phyloP scores from a whole-genome alignment of 2,888 invertebrate genomes.

The Terebella lapidaria region DNA sequence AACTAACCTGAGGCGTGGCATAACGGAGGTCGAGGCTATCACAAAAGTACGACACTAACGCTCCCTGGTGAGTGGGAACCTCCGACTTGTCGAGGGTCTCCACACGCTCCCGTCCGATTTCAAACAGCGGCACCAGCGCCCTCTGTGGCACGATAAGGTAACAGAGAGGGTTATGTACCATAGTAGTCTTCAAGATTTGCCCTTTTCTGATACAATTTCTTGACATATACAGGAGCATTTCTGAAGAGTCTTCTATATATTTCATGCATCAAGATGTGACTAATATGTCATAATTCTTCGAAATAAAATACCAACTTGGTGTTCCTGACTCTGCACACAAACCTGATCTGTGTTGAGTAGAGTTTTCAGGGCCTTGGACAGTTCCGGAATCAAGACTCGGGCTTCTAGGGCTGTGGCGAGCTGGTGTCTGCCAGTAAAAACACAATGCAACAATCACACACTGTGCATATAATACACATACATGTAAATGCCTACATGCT shows the following conservation, averaged over 20 bases:
- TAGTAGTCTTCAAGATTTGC: too few relatives aligned
- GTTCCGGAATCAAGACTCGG: constrained; percentile 72
- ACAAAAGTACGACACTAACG: constrained; percentile 72
- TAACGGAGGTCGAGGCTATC: constrained; percentile 53
- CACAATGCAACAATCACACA: neutral
- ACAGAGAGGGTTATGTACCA: too few relatives aligned
- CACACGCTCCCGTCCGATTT: constrained; percentile 70
- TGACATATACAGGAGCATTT: too few relatives aligned
- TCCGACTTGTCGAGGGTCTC: constrained; percentile 63
- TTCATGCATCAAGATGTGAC: too few relatives aligned
- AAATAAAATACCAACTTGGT: too few relatives aligned
- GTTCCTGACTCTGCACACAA: too few relatives aligned
- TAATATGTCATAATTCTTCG: too few relatives aligned
- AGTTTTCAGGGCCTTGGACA: constrained; percentile 36
- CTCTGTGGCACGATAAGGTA: constrained; percentile 3
- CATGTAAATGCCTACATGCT: too few relatives aligned
- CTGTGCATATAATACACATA: too few relatives aligned
- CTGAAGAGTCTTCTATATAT: too few relatives aligned
- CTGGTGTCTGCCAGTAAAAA: constrained; percentile 30
- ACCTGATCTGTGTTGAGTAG: constrained; percentile 11
- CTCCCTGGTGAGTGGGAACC: constrained; percentile 63
- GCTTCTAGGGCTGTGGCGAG: constrained; percentile 59
- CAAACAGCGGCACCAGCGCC: constrained; percentile 60
- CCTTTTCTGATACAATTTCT: too few relatives aligned
- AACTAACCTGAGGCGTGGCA: constrained; percentile 1